Evolutionary conservation across 2,113 vertebrate species (phyloP).

Genomic region (Gallinago undulata): DNA sequence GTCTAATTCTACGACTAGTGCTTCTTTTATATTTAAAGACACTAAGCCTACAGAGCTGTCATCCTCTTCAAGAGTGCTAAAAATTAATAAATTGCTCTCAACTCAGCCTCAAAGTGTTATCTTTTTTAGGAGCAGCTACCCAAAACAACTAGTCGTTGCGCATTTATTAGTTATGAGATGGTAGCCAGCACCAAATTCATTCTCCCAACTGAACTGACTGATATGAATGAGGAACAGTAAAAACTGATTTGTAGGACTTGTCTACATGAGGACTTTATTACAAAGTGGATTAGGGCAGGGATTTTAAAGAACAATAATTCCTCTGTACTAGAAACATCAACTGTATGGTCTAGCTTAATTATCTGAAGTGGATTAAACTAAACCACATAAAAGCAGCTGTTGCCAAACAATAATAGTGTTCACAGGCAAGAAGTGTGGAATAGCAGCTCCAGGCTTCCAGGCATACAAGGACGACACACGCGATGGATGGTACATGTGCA

Average conservation of each 20-base stretch:
- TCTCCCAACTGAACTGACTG: not conserved
- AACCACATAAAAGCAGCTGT: not conserved
- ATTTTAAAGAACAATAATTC: constrained; percentile 13
- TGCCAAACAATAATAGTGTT: not conserved
- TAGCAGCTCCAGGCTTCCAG: not conserved
- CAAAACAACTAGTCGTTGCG: not conserved
- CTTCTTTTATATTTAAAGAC: not conserved
- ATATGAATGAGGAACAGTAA: not conserved
- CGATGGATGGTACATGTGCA: not conserved
- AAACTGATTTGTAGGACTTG: not conserved
- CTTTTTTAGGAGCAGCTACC: not conserved
- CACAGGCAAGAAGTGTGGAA: not conserved
- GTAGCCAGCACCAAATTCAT: not conserved
- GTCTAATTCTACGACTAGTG: not conserved
- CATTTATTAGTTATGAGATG: not conserved
- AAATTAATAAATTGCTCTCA: not conserved
- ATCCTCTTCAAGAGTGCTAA: not conserved
- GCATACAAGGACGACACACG: not conserved
- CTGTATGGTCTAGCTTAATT: not conserved
- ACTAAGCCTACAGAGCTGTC: not conserved
- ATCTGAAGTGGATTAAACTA: constrained; percentile 13
- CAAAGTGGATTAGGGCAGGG: not conserved
- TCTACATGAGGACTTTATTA: not conserved
- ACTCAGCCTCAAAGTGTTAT: not conserved
- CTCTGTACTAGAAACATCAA: not conserved